Conservation (phyloP, 2,113 vertebrate genomes). For the Pseudopodoces humilis region DNA sequence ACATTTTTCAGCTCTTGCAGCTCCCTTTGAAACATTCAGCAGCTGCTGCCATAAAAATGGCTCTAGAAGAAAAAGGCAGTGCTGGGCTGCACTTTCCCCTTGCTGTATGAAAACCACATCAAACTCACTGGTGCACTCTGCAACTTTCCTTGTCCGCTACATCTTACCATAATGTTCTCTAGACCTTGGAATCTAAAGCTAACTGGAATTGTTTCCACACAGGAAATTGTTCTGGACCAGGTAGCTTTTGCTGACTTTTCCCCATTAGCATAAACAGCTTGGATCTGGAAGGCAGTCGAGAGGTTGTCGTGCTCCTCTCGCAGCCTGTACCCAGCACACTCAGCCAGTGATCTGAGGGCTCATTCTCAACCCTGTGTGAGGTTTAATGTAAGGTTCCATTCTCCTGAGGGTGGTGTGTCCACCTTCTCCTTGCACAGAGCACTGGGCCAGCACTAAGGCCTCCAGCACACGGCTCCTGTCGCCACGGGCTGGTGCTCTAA, state of each 20-base stretch:
- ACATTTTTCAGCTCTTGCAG: rapidly evolving
- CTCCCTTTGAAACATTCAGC: background rate
- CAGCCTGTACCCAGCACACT: background rate
- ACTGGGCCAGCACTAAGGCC: background rate
- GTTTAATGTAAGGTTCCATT: background rate
- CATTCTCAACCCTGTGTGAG: background rate
- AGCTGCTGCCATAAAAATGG: background rate
- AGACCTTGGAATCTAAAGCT: rapidly evolving
- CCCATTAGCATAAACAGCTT: too few species aligned
- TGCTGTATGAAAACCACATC: background rate
- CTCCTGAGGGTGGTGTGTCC: background rate
- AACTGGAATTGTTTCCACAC: background rate
- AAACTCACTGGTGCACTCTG: background rate
- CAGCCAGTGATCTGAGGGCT: rapidly evolving
- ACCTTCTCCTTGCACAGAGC: background rate
- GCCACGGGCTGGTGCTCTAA: rapidly evolving
- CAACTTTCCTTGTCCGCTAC: rapidly evolving
- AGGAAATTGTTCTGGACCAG: background rate
- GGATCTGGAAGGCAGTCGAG: background rate
- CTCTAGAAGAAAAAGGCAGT: background rate
- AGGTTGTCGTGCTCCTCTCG: background rate
- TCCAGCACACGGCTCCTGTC: background rate
- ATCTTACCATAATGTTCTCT: background rate
- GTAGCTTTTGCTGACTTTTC: background rate
- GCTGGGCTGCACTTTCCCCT: background rate